Percentiles rank a stretch among this genome's conserved stretches.
phyloP scores from a whole-genome alignment of 2,888 invertebrate species.

The Andrena trimmerana region DNA sequence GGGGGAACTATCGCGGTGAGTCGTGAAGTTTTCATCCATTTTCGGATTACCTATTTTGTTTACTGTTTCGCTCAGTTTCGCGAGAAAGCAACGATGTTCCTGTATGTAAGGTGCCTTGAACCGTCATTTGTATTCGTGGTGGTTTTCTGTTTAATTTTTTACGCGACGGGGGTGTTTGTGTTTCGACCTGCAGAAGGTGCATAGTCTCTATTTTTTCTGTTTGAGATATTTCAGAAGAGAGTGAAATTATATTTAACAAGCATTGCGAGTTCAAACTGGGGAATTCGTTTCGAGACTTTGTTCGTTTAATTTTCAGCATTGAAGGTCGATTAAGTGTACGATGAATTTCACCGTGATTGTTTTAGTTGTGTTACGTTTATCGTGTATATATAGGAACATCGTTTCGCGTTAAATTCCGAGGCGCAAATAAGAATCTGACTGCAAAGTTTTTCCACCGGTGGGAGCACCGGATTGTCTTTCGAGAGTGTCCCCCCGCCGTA shows the following conservation, averaged over 20 bases:
- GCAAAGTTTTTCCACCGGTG: slow-evolving; percentile 66
- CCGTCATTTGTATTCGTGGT: slow-evolving; percentile 21
- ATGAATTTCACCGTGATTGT: slow-evolving; percentile 7
- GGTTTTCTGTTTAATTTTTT: slow-evolving; percentile 7
- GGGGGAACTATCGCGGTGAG: slow-evolving; percentile 71
- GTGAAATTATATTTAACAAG: not conserved
- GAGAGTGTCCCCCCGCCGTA: slow-evolving; percentile 81
- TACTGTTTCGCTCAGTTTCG: not conserved
- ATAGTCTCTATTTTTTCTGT: not conserved
- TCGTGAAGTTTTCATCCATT: slow-evolving; percentile 34
- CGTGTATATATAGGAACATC: slow-evolving; percentile 66
- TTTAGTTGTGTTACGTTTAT: slow-evolving; percentile 11
- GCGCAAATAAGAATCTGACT: slow-evolving; percentile 18
- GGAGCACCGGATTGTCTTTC: slow-evolving; percentile 82
- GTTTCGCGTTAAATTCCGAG: slow-evolving; percentile 29
- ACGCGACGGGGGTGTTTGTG: not conserved
- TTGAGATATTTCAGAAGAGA: not conserved
- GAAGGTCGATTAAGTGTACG: not conserved
- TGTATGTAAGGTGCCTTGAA: slow-evolving; percentile 70
- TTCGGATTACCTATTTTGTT: slow-evolving; percentile 30
- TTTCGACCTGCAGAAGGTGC: not conserved
- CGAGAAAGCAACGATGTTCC: slow-evolving; percentile 61
- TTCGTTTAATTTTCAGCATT: not conserved
- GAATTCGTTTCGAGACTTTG: not conserved
- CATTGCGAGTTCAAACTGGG: not conserved